A percentile compares a stretch with the other conserved stretches of the same genome.
Conservation (phyloP, 2,888 invertebrate genomes). For the Gisinianus flammeolus region DNA sequence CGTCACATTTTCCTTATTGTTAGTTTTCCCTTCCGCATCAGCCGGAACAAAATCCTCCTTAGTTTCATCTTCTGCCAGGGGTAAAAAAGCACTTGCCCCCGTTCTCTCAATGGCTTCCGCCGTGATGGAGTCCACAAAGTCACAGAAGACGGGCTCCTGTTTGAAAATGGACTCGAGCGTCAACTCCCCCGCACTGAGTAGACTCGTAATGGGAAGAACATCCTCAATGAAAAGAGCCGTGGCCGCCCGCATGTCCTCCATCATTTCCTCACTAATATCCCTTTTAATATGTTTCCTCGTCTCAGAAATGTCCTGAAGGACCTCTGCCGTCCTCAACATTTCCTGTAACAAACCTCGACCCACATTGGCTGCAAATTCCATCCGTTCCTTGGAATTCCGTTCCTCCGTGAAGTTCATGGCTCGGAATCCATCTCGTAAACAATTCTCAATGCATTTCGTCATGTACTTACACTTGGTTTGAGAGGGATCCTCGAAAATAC, state of each 20-base stretch:
- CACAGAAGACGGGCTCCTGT: slow-evolving; percentile 47
- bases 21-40: no score
- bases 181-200: slow-evolving; percentile 49
- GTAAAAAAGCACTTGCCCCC: no score
- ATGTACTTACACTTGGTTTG: not conserved
- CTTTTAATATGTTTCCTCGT: slow-evolving; percentile 47
- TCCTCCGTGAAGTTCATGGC: slow-evolving; percentile 24
- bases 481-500: slow-evolving; percentile 37
- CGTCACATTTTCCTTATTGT: no score
- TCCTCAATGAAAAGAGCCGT: slow-evolving; percentile 47
- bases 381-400: slow-evolving; percentile 34
- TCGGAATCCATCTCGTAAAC: slow-evolving; percentile 24
- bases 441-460: slow-evolving; percentile 8
- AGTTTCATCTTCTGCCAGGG: no score
- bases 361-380: slow-evolving; percentile 48
- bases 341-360: slow-evolving; percentile 46
- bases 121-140: slow-evolving; percentile 42
- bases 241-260: slow-evolving; percentile 36
- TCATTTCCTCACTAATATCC: slow-evolving; percentile 33
- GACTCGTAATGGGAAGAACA: slow-evolving; percentile 45
- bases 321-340: slow-evolving; percentile 41
- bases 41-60: no score
- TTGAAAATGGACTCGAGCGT: slow-evolving; percentile 51
- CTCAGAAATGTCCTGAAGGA: slow-evolving; percentile 48
- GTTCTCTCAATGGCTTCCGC: slow-evolving; percentile 24